A percentile compares a stretch with the other conserved stretches of the same genome.
These are phyloP conservation scores for Cervus canadensis DNA, from an alignment of 2,113 vertebrate species.

Conservation along the genomic window DNA sequence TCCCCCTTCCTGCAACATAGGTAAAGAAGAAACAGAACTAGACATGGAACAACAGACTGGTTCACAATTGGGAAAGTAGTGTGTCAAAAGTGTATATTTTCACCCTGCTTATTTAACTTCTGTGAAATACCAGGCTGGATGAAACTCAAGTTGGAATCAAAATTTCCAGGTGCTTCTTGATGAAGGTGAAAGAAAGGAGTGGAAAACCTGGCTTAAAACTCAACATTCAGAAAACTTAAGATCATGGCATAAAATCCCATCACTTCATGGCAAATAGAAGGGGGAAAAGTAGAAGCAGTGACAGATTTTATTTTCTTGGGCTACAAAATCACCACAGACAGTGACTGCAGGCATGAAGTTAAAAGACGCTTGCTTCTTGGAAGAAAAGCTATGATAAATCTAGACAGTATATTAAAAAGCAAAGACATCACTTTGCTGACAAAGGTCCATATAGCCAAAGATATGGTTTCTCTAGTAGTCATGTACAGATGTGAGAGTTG, in stretches of 20 bases:
- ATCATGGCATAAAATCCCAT: neutral
- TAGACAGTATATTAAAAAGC: neutral
- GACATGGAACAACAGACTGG: neutral
- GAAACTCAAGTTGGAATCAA: neutral
- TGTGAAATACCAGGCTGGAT: neutral
- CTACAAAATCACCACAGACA: neutral
- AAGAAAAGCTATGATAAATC: neutral
- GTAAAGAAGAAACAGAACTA: neutral
- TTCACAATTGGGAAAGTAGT: neutral
- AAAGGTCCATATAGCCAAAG: neutral
- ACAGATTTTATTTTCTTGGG: neutral
- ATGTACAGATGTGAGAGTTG: neutral
- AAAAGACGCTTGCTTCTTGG: neutral
- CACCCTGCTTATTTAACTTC: neutral
- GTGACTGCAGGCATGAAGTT: neutral
- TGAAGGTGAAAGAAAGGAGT: neutral
- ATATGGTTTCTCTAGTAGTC: neutral
- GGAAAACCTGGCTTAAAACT: neutral
- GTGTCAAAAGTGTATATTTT: neutral
- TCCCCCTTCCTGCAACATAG: neutral
- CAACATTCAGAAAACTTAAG: neutral
- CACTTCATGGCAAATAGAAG: neutral
- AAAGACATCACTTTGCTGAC: neutral
- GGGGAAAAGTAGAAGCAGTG: neutral
- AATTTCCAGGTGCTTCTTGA: accelerated